phyloP scores from a whole-genome alignment of 1,140 invertebrate species.

The Drosophila ogumai region DNA sequence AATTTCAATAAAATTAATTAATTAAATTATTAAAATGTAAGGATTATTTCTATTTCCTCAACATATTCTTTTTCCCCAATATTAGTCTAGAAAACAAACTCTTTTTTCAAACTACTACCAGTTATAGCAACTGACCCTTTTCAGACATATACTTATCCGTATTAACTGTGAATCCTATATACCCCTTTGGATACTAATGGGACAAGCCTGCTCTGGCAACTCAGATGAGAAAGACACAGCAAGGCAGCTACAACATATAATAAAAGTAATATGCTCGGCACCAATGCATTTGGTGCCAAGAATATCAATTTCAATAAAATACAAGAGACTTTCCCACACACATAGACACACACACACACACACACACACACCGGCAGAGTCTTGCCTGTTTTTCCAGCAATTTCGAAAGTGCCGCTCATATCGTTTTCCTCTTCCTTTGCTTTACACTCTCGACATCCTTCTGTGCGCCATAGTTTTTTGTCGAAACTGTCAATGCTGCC shows the following conservation, averaged over 20 bases:
- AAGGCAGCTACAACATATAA: slow-evolving; percentile 73
- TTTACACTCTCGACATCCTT: slow-evolving; percentile 26
- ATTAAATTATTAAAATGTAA: too few species aligned
- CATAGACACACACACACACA: slow-evolving; percentile 12
- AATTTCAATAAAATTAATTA: neutral
- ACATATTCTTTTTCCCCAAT: too few species aligned
- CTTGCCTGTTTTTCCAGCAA: slow-evolving; percentile 66
- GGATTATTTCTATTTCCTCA: neutral
- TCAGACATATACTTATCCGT: neutral
- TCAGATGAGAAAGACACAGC: slow-evolving; percentile 48
- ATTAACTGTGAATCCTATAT: slow-evolving; percentile 14
- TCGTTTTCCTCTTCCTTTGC: slow-evolving; percentile 51
- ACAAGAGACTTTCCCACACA: slow-evolving; percentile 59
- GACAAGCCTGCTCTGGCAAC: slow-evolving; percentile 10
- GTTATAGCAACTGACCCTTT: neutral
- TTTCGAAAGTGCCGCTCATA: slow-evolving; percentile 61
- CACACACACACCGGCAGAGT: slow-evolving; percentile 27
- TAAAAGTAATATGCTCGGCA: slow-evolving; percentile 82
- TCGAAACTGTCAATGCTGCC: slow-evolving; percentile 79
- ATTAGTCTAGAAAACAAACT: too few species aligned
- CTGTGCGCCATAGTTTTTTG: slow-evolving; percentile 71
- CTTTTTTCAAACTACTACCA: too few species aligned
- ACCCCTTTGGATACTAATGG: slow-evolving; percentile 30
- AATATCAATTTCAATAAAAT: slow-evolving; percentile 84
- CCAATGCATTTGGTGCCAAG: slow-evolving; percentile 80